Base-by-base conservation (phyloP, 2,888 invertebrate species). In the Gari tellinella region DNA sequence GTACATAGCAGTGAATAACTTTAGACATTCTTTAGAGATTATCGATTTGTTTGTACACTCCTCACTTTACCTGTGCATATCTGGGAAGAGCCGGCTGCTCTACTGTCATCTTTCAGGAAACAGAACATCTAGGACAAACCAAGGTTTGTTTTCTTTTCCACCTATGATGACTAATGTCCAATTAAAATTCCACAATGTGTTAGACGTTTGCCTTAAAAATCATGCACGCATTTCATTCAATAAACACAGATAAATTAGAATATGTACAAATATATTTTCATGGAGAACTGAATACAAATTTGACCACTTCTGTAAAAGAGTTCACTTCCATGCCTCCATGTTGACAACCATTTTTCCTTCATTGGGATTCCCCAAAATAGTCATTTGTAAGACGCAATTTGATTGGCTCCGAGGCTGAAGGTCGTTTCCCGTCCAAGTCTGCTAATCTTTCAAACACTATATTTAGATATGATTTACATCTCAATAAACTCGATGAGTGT, bases 41-140 rank as follows among this genome's bases (percentile, higher is more conserved):
- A n/a, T n/a, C n/a, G n/a, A n/a, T n/a, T n/a, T n/a, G n/a, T n/a
- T n/a, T n/a, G n/a, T n/a, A n/a, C n/a, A n/a, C 14, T 43, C 5
- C 7, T 43, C n/a, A 43, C 19, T 19, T 43, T 65, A 83, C 83
- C 77, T 81, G 78, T 40, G 73, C 62, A 52, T 75, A 75, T 72
- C 75, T 77, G 14, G 73, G 75, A 40, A 82, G 68, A 62, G 81
- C 74, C 37, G 83, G 80, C 31, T 81, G 81, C 68, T 83, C 81
- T 46, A 83, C 83, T 56, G 83, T 83, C 83, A 83, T 83, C 17
- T 60, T 76, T 37, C 12, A 49, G n/a, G 7, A 43, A 43, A 57
- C 17, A 25, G 23, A n/a, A 37, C 41, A 23, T 25, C 21, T 26
- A 12, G 49, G 12, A 23, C 46, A 46, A 23, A 12, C 43, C 19